Evolutionary conservation across 2,113 vertebrate genomes (phyloP), one percentile per base, ranked within the genome.

Genomic region (Sylvia atricapilla): DNA sequence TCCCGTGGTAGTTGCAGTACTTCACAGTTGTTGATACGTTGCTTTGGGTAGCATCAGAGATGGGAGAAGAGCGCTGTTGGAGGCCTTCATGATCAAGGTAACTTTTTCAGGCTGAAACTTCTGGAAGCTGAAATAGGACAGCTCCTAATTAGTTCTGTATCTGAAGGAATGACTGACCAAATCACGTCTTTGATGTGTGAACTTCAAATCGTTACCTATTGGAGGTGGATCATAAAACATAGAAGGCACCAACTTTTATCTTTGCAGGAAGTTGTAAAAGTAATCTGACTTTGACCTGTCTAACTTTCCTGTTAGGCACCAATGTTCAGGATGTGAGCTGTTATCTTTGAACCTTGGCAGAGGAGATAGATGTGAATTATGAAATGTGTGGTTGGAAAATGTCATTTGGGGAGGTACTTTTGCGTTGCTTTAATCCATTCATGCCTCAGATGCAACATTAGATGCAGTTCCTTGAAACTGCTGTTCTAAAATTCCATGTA

Each of bases 81-180:
- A 15, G n/a, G 44, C 3, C 1, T 53, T 92, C 73, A 27, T 78
- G 53, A 37, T 80, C n/a, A 50, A 39, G 87, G 85, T 72, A 78
- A 18, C 23, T 74, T 47, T 7, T 68, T 89, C 58, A 50, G 41
- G 64, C 22, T 78, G 81, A 77, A 87, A 46, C 35, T 84, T 88
- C 49, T n/a, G 39, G 78, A 72, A 92, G 35, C 80, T 97, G 92
- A 96, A 96, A 33, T 60, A 66, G 93, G 66, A 39, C 84, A 95
- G 63, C 56, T 62, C 66, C 74, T 15, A 50, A n/a, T 31, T 66
- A 52, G 89, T 75, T 82, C n/a, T 1, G 0, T 80, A 62, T 82
- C 43, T 52, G 31, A 86, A 55, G 87, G 49, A 52, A 3, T 85
- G 66, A 90, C 87, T 53, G 25, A 39, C 3, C 2, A 27, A n/a